These are phyloP conservation scores for Nibea albiflora DNA, from an alignment of 2,113 vertebrate genomes.

Conservation along the genomic window DNA sequence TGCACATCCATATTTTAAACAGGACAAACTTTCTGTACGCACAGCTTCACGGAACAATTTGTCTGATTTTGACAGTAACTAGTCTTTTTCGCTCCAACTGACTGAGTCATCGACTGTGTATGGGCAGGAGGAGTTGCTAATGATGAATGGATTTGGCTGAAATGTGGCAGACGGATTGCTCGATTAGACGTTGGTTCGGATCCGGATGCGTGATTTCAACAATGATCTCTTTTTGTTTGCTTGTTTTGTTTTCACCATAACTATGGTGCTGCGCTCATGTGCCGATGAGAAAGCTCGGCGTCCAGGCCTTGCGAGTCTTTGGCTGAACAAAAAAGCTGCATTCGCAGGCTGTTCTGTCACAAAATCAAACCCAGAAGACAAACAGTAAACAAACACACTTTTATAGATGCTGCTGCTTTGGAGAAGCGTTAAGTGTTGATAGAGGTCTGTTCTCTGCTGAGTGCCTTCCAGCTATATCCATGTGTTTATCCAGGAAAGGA, in stretches of 20 bases:
- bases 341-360: conserved; percentile 6
- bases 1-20: background rate
- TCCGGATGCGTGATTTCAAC: conserved; percentile 2
- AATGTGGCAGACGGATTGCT: background rate
- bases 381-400: conserved; percentile 36
- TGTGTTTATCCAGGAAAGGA: conserved; percentile 26
- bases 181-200: conserved; percentile 39
- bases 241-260: background rate
- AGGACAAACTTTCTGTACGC: background rate
- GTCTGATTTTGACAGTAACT: background rate
- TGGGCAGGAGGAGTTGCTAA: background rate
- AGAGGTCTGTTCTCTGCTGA: conserved; percentile 9
- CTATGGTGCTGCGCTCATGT: background rate
- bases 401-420: conserved; percentile 27
- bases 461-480: conserved; percentile 11
- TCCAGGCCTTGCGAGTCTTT: conserved; percentile 11
- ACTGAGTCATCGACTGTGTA: background rate
- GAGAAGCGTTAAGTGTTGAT: conserved; percentile 2
- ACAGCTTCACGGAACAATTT: background rate
- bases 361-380: conserved; percentile 31
- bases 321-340: conserved; percentile 1
- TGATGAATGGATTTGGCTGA: conserved; percentile 13
- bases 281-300: conserved; percentile 28
- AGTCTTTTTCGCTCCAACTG: background rate
- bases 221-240: background rate